Evolutionary conservation across 2,797 vertebrate species (phyloP).

Genomic region (Typhlichthys eigenmanni): DNA sequence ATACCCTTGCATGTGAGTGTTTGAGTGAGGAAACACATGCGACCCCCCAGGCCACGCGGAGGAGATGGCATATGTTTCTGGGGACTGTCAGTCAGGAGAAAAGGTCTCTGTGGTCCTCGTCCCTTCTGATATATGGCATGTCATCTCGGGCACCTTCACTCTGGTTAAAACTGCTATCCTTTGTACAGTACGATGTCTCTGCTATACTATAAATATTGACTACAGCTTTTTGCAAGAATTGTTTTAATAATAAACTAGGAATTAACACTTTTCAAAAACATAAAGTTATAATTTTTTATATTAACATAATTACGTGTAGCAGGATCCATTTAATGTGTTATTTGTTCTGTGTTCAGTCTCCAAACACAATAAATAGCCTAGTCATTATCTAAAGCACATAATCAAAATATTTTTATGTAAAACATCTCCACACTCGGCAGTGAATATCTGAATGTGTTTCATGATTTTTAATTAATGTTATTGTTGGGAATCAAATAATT

Average conservation of each 20-base stretch:
- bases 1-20: background rate
- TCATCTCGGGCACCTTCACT: constrained; percentile 43
- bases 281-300: background rate
- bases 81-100: constrained; percentile 48
- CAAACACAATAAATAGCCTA: background rate
- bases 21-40: constrained; percentile 35
- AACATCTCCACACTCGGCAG: constrained; percentile 43
- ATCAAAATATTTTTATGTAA: constrained; percentile 29
- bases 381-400: background rate
- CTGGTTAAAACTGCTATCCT: background rate
- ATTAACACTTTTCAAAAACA: background rate
- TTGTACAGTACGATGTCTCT: background rate
- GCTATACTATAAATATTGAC: constrained; percentile 12
- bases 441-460: constrained; percentile 50
- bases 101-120: constrained; percentile 29
- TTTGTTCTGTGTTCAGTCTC: background rate
- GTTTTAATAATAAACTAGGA: background rate
- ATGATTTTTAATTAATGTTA: constrained; percentile 59
- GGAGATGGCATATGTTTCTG: constrained; percentile 67
- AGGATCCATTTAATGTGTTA: background rate
- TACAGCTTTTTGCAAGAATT: constrained; percentile 9
- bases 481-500: constrained; percentile 60
- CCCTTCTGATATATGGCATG: constrained; percentile 59
- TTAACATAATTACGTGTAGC: background rate
- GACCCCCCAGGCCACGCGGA: constrained; percentile 29